Percentiles rank a stretch among this genome's conserved stretches.
These are phyloP conservation scores for Campylorhamphus procurvoides DNA, from an alignment of 2,113 vertebrate species.

Conservation along the genomic window DNA sequence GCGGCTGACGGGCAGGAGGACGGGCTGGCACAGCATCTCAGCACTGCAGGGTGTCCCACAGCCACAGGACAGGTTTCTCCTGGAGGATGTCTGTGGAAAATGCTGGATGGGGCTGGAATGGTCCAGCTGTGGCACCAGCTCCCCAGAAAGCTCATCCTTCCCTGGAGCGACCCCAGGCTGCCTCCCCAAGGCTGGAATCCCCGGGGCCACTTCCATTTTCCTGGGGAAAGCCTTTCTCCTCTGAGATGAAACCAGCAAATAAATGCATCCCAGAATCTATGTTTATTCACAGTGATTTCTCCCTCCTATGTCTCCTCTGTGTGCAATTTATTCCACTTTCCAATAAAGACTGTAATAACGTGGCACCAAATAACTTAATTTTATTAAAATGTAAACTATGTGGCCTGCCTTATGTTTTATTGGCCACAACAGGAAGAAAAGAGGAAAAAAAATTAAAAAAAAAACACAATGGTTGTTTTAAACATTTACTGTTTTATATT, in stretches of 20 bases:
- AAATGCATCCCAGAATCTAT: constrained; percentile 70
- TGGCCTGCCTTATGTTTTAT: constrained; percentile 47
- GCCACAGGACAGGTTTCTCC: background rate
- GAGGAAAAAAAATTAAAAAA: background rate
- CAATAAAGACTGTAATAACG: constrained; percentile 73
- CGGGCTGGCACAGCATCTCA: background rate
- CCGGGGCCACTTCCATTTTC: fast-evolving
- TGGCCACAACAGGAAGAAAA: constrained; percentile 13
- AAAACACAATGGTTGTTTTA: constrained; percentile 12
- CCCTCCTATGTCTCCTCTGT: constrained; percentile 67
- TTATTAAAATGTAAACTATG: constrained; percentile 64
- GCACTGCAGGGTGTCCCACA: fast-evolving
- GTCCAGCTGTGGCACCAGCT: background rate
- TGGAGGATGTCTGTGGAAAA: background rate
- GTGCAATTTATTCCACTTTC: constrained; percentile 76
- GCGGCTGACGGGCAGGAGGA: constrained; percentile 13
- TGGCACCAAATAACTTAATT: constrained; percentile 72
- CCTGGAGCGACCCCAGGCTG: background rate
- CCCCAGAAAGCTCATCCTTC: background rate
- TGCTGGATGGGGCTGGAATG: background rate
- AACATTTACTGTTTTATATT: constrained; percentile 59
- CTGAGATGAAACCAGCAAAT: constrained; percentile 51
- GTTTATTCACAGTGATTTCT: constrained; percentile 71
- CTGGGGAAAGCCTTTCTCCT: background rate
- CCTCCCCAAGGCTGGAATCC: background rate